A percentile compares a stretch with the other conserved stretches of the same genome.
Evolutionary conservation across 2,797 vertebrate species (phyloP).

Genomic region (Distichodus sexfasciatus): DNA sequence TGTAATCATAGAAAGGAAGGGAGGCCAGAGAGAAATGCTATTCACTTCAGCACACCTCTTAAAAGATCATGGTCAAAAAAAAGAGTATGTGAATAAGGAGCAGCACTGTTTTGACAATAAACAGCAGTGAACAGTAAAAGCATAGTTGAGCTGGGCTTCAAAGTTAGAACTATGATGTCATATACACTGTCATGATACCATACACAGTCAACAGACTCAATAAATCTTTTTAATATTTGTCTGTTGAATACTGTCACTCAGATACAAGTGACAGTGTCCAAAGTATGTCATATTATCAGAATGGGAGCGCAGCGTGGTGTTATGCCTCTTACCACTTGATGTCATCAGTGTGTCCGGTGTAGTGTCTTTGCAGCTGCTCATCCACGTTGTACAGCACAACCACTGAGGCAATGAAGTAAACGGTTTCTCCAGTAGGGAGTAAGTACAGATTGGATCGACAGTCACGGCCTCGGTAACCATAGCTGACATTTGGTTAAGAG

Average conservation of each 20-base stretch:
- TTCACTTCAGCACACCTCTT: neutral
- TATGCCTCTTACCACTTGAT: constrained; percentile 90
- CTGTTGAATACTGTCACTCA: too few relatives aligned
- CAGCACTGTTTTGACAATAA: neutral
- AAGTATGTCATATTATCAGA: neutral
- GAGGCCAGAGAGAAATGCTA: neutral
- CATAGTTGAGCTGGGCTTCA: neutral
- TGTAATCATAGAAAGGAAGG: neutral
- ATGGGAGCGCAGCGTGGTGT: too few relatives aligned
- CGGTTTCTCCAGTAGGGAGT: constrained; percentile 94
- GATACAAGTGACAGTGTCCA: too few relatives aligned
- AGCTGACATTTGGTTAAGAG: constrained; percentile 76
- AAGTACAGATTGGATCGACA: constrained; percentile 96
- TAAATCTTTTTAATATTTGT: too few relatives aligned
- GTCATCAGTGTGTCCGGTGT: constrained; percentile 93
- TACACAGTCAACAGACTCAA: too few relatives aligned
- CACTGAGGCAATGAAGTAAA: constrained; percentile 97
- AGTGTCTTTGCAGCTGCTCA: constrained; percentile 94
- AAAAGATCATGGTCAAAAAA: neutral
- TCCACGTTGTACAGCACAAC: constrained; percentile 96
- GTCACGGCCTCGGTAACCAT: constrained; percentile 95
- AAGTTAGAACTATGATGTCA: neutral
- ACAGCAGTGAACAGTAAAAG: constrained; percentile 2
- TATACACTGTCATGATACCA: too few relatives aligned
- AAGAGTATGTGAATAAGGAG: neutral